Evolutionary conservation across 2,888 invertebrate species (phyloP).

Genomic region (Microctonus aethiopoides): DNA sequence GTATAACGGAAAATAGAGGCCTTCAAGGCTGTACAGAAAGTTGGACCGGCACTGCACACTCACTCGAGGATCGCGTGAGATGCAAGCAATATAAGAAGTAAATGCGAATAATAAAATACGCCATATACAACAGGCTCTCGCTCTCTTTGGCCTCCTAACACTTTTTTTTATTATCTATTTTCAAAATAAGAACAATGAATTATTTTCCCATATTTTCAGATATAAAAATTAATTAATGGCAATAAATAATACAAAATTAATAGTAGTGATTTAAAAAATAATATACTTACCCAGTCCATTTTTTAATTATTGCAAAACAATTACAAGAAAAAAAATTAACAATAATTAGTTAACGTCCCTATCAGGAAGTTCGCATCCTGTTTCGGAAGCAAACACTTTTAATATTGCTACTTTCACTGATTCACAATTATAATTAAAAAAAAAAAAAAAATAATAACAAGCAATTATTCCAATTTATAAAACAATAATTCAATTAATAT

Average conservation of each 20-base stretch:
- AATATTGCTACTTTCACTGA: background rate
- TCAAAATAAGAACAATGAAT: background rate
- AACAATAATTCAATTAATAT: background rate
- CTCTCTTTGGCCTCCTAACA: slow-evolving; percentile 38
- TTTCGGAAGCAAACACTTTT: slow-evolving; percentile 25
- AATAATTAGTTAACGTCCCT: slow-evolving; percentile 19
- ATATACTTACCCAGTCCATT: slow-evolving; percentile 45
- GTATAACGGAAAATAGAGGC: background rate
- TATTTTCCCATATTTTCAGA: background rate
- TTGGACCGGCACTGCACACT: slow-evolving; percentile 14
- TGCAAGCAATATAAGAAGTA: background rate
- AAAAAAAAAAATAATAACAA: background rate
- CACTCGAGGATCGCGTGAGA: slow-evolving; percentile 8
- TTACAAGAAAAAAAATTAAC: background rate
- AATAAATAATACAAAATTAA: background rate
- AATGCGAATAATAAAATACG: background rate
- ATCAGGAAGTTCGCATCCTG: slow-evolving; percentile 41
- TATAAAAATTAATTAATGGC: background rate
- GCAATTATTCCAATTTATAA: background rate
- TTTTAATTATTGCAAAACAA: background rate
- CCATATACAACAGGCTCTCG: slow-evolving; percentile 27
- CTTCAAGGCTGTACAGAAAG: slow-evolving; percentile 26
- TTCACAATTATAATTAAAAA: background rate
- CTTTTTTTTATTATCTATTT: background rate
- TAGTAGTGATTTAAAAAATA: background rate